Conservation (phyloP, 2,113 vertebrate species). For the Oreotragus oreotragus region DNA sequence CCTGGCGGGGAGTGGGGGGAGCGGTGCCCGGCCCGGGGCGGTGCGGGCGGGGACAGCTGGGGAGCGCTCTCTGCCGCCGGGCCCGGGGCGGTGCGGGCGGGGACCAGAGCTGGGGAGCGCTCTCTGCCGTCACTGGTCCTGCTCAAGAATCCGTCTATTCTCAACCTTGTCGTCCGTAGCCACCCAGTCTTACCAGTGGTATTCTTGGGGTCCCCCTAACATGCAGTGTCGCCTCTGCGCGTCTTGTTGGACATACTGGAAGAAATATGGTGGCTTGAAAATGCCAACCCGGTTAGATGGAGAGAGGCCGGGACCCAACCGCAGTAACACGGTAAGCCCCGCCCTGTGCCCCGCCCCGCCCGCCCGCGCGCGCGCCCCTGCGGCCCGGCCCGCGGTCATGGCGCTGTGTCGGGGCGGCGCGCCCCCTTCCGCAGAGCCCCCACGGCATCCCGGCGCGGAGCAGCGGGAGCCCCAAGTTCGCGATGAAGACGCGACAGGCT, state of each 20-base stretch:
- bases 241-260: slow-evolving; percentile 99
- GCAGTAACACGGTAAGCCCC: slow-evolving; percentile 89
- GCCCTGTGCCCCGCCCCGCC: not conserved
- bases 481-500: slow-evolving; percentile 97
- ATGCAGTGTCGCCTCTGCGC: slow-evolving; percentile 99
- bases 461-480: slow-evolving; percentile 95
- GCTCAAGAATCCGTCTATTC: slow-evolving; percentile 82
- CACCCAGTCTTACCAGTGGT: slow-evolving; percentile 98
- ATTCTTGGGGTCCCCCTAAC: slow-evolving; percentile 99
- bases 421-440: slow-evolving; percentile 86
- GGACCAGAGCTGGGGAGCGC: slow-evolving; percentile 28
- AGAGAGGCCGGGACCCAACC: slow-evolving; percentile 95
- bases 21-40: not conserved
- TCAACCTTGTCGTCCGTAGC: slow-evolving; percentile 87
- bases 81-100: too few species aligned
- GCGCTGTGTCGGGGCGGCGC: slow-evolving; percentile 57
- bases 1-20: not conserved
- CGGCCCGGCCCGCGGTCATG: slow-evolving; percentile 27
- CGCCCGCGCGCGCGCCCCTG: rapidly evolving
- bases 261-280: slow-evolving; percentile 99
- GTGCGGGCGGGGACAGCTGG: not conserved
- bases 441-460: slow-evolving; percentile 90
- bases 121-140: slow-evolving; percentile 69
- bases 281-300: slow-evolving; percentile 98
- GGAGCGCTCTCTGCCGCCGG: too few species aligned